A percentile compares a stretch with the other conserved stretches of the same genome.
phyloP scores from a whole-genome alignment of 2,113 vertebrate genomes.

The Bambusicola thoracicus region DNA sequence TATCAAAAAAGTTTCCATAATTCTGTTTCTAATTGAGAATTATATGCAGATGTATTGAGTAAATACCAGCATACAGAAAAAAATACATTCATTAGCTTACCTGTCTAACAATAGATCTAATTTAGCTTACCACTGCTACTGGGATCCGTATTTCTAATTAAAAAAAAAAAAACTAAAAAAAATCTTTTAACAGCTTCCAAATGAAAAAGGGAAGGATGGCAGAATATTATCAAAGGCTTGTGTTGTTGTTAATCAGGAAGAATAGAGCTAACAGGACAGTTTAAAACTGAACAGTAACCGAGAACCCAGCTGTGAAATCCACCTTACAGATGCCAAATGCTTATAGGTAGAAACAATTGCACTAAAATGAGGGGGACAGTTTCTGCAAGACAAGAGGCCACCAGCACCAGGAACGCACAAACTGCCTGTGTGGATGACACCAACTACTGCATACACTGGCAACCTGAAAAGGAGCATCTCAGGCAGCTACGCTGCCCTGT shows the following conservation, averaged over 20 bases:
- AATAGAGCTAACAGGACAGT: neutral
- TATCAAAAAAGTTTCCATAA: neutral
- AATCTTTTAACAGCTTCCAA: neutral
- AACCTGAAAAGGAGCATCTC: rapidly evolving
- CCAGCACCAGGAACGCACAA: rapidly evolving
- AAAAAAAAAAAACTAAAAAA: neutral
- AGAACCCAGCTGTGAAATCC: neutral
- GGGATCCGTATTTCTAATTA: neutral
- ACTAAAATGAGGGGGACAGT: neutral
- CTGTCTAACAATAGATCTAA: neutral
- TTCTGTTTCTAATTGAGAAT: neutral
- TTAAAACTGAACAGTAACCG: neutral
- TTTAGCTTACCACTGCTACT: neutral
- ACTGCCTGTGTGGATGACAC: neutral
- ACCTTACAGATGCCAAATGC: neutral
- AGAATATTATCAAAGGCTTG: neutral
- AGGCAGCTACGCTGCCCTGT: neutral
- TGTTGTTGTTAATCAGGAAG: neutral
- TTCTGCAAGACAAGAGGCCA: neutral
- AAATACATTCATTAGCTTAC: neutral
- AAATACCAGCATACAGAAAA: no score
- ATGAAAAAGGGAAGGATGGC: neutral
- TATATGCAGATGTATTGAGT: neutral
- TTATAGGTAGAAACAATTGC: neutral
- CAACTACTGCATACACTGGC: neutral